Base-by-base conservation (phyloP, 2,888 invertebrate species). In the Beris morrisii region DNA sequence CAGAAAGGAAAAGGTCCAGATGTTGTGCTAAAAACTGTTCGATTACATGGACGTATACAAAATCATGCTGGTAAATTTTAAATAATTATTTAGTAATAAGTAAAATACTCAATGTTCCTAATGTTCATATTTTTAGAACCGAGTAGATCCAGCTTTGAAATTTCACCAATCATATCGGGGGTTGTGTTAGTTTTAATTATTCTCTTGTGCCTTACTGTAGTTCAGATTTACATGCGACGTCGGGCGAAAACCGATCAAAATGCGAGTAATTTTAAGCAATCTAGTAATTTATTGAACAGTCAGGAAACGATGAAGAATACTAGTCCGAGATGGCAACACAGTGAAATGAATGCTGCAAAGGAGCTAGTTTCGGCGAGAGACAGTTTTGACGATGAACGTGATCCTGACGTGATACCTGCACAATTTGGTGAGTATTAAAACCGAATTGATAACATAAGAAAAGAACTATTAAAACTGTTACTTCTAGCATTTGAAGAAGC, bases 1-100 rank as follows among this genome's bases (percentile, higher is more conserved):
- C 84, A 86, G 73, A 91, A 91, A 80, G 91, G 91, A 12, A 83
- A 87, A 66, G 90, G 90, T 73, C 83, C 83, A 56, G 85, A 88
- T n/a, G 85, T 88, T 50, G 81, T 85, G 38, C 81, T 91, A 53
- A 88, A 87, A 75, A 89, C 89, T 76, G 85, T 91, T 70, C 86
- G 88, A n/a, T 28, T 64, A 5, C 5, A 32, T 11, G 65, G 65
- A 38, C 53, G 64, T 28, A 58, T 57, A 43, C 57, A 64, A 48
- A 67, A 67, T 64, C 57, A 57, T 52, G 53, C 67, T 53, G 67
- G 67, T 67, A 58, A 31, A 15, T 45, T 22, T 55, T 22, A 31
- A 55, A n/a, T 22, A 32, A 57, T 57, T 45, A 12, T 44, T 44
- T 44, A 15, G n/a, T 43, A 38, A 13, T 12, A n/a, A 43, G n/a